Evolutionary conservation across 2,113 vertebrate species (phyloP), one percentile per base, ranked within the genome.

Genomic region (Labrus mixtus): DNA sequence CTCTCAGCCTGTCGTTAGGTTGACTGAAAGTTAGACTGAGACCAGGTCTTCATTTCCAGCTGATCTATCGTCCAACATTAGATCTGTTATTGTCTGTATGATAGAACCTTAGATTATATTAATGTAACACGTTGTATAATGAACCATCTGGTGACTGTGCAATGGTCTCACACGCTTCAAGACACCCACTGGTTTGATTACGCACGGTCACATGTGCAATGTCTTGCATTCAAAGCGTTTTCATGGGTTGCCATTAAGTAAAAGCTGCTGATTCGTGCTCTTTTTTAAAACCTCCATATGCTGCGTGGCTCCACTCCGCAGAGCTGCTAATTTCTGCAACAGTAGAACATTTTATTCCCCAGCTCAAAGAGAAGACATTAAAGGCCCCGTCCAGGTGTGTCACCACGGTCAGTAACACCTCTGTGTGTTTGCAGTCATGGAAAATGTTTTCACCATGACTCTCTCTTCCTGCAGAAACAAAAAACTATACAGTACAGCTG

Each of bases 191-290:
- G 45, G 23, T 8, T 15, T 48, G 3, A 17, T 50, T 8, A 57
- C 17, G 23, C 37, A 19, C 20, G 16, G 39, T 55, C 53, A 55
- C 63, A 58, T 45, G 56, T 55, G 19, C 75, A 16, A 13, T n/a
- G 54, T 61, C 67, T 61, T 37, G 39, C 50, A 82, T 69, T 51
- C 51, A 53, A 20, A 61, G 73, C 11, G 15, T 54, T 79, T 81
- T 67, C 63, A 66, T 22, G 67, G 46, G 23, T 67, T 39, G 68
- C 76, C 19, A 22, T 80, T 69, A 64, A 80, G 78, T 54, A 43
- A 76, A 82, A 76, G 68, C 73, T 90, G 88, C 86, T 90, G 86
- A 88, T 75, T 75, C 69, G 3, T 78, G 37, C 63, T 76, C 57
- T 59, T 86, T 86, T 82, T 33, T 82, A 61, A 84, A 77, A 68